Base-by-base conservation (phyloP, 2,888 invertebrate species). In the Drosophila tripunctata region DNA sequence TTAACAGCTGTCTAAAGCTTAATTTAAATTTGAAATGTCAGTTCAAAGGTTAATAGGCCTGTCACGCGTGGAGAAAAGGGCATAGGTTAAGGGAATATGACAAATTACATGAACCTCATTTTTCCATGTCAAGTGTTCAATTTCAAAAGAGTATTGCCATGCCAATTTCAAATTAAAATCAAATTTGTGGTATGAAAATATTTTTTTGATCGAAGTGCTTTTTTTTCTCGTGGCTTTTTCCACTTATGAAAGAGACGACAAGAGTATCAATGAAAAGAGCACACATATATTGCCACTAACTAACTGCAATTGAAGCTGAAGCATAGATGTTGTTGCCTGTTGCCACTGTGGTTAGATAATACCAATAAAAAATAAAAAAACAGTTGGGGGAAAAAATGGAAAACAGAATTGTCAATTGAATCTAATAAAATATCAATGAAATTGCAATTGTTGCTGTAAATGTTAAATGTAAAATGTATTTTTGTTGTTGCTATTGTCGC, bases 161-260 rank as follows among this genome's bases (percentile, higher is more conserved):
- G 66, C 14, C 54, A 66, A 75, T 60, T 78, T 70, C 52, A 65
- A 74, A 79, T 76, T 74, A 57, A 76, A 82, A 76, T 73, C 61
- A 76, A 69, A 78, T 75, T 67, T 73, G 66, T 55, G 50, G 51
- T 21, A 58, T 50, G 22, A 38, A 61, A 54, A 63, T 43, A 66
- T 60, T 69, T 75, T 44, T 47, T 62, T 64, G 55, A 40, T 57
- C 31, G 17, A 10, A n/a, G n/a, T n/a, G n/a, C n/a, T n/a, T n/a
- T n/a, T 52, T 56, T 21, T 10, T 52, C 54, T 24, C 58, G 73
- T 35, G 69, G 60, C 56, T 35, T 5, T 21, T 7, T 2, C 6
- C 24, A 22, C 7, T n/a, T 4, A 15, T 12, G 4, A 5, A 17
- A 15, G 31, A 22, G 54, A 19, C 12, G n/a, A 15, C 8, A 12